Conservation (phyloP, 2,797 vertebrate genomes). For the Phalanger gymnotis region DNA sequence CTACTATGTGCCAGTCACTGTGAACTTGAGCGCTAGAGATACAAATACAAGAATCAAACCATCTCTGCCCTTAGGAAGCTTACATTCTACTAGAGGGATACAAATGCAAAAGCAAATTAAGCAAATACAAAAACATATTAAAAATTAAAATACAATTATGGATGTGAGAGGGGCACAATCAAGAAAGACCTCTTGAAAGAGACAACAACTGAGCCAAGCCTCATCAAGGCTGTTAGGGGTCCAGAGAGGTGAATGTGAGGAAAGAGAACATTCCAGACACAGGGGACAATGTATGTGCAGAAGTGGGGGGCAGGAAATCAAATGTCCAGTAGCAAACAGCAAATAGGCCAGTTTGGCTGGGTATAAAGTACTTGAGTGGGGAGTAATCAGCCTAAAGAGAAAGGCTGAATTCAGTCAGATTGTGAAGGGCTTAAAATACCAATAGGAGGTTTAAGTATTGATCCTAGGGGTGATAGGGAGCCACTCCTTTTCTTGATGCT, state of each 20-base stretch:
- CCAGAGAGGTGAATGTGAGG: not conserved
- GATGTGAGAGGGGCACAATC: not conserved
- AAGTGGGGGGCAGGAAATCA: too few relatives aligned
- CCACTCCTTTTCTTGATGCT: too few relatives aligned
- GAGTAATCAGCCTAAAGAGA: too few relatives aligned
- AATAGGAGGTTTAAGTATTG: too few relatives aligned
- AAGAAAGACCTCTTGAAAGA: not conserved
- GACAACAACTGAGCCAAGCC: not conserved
- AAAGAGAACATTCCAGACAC: not conserved
- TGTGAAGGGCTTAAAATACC: too few relatives aligned
- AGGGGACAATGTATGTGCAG: not conserved
- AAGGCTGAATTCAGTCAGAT: too few relatives aligned
- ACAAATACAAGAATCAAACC: not conserved
- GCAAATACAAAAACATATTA: not conserved
- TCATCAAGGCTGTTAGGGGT: not conserved
- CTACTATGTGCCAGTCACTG: not conserved
- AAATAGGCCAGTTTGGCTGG: too few relatives aligned
- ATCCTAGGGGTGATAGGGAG: too few relatives aligned
- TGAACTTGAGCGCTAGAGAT: not conserved
- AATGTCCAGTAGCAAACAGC: too few relatives aligned
- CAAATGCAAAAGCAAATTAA: not conserved
- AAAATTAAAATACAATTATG: not conserved
- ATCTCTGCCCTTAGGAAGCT: not conserved
- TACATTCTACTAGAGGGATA: not conserved
- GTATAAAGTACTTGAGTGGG: too few relatives aligned